Base-by-base conservation (phyloP, 2,888 invertebrate species). In the Philereme transversata region DNA sequence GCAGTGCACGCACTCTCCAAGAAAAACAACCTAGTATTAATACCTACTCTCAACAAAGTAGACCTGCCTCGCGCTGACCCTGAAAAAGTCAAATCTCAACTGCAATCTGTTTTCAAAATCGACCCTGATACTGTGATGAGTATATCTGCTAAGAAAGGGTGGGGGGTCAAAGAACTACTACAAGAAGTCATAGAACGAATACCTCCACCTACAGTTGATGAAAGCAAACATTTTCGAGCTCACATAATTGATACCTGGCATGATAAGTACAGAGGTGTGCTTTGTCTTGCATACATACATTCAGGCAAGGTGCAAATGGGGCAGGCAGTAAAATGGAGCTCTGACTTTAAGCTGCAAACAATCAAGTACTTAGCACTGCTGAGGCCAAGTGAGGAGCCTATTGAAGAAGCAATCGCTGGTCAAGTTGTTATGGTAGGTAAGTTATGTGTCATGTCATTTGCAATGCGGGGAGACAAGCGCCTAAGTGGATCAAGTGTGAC, bases 41-140 rank as follows among this genome's bases (percentile, higher is more conserved):
- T 99, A 76, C 99, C 99, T 0, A 98, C 98, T 0, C 91, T 99
- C 41, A 99, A 99, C 88, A 99, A 99, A 93, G 97, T 99, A 59
- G 99, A 99, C 84, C 93, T 99, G 57, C 97, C 97, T 73, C 94
- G 96, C 84, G 98, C 99, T 0, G 92, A 98, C 80, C 97, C 99
- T 4, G 96, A 97, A 0, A 93, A 93, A 74, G 97, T 98, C 0
- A 94, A 94, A 68, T 89, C 93, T 45, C 99, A 99, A 81, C 82
- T 99, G 65, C 88, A 96, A 57, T 93, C 94, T 0, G 84, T 99
- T 10, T 99, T 99, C 86, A 96, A 96, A 69, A 96, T 99, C 66
- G 94, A 96, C 0, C 91, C 95, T 3, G 83, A 93, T 0, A 94
- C 95, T 51, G 94, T 98, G 6, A 79, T 99, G 58, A 96, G 95